Percentiles rank a stretch among this genome's conserved stretches.
phyloP scores from a whole-genome alignment of 2,888 invertebrate genomes.

The Sesia bembeciformis region DNA sequence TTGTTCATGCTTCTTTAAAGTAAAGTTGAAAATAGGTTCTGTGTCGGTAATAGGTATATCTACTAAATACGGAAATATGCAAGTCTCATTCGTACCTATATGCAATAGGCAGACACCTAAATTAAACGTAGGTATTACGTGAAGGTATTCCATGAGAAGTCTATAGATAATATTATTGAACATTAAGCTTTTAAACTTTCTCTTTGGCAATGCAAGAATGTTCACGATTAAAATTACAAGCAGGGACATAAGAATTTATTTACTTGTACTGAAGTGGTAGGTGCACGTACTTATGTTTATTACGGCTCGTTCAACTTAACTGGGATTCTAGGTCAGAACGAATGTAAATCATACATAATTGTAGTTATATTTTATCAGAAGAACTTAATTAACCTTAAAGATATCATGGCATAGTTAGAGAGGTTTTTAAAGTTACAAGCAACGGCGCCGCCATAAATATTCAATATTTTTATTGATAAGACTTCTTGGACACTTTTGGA shows the following conservation, averaged over 20 bases:
- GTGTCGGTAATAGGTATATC: no score
- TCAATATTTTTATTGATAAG: conserved; percentile 60
- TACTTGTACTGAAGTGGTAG: conserved; percentile 17
- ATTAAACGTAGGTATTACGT: not conserved
- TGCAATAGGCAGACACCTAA: no score
- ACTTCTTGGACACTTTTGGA: conserved; percentile 56
- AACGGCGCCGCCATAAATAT: conserved; percentile 62
- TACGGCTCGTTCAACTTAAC: not conserved
- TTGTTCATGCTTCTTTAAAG: no score
- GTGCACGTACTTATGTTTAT: conserved; percentile 1
- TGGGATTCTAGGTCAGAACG: not conserved
- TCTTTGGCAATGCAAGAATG: conserved; percentile 10
- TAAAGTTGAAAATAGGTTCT: no score
- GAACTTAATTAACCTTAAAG: no score
- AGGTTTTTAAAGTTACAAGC: conserved; percentile 19
- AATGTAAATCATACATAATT: no score
- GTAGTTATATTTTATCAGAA: no score
- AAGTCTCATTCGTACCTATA: no score
- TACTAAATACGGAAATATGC: no score
- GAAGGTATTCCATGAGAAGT: not conserved
- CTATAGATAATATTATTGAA: not conserved
- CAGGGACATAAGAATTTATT: conserved; percentile 15
- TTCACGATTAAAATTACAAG: conserved; percentile 13
- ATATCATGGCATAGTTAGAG: no score
- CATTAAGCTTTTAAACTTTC: conserved; percentile 7